These are phyloP conservation scores for Melospiza georgiana DNA, from an alignment of 2,113 vertebrate species.

Conservation along the genomic window DNA sequence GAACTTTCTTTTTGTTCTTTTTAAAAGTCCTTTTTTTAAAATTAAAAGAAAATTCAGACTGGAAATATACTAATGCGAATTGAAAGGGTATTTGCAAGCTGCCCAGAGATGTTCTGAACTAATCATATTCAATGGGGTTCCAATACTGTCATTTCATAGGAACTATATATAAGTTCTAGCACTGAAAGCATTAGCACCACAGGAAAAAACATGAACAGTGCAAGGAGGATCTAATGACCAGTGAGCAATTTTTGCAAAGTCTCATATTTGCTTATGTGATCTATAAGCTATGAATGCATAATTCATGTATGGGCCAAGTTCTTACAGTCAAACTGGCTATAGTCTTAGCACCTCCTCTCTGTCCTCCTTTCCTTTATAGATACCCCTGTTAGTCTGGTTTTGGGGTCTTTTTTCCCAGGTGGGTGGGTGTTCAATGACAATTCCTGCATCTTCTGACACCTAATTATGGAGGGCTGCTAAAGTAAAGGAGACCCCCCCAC, in stretches of 20 bases:
- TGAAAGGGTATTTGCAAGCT: constrained; percentile 63
- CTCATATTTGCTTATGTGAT: not conserved
- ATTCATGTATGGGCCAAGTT: not conserved
- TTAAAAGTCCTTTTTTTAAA: constrained; percentile 21
- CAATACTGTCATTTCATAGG: constrained; percentile 22
- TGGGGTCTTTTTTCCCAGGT: not conserved
- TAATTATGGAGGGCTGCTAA: not conserved
- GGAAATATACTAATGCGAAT: constrained; percentile 59
- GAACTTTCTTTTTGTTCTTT: constrained; percentile 61
- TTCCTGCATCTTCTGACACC: not conserved
- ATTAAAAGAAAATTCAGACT: constrained; percentile 69
- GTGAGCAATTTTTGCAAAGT: not conserved
- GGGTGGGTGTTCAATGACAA: not conserved
- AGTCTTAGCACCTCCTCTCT: not conserved
- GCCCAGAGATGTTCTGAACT: constrained; percentile 34
- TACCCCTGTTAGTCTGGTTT: not conserved
- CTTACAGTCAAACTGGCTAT: rapidly evolving
- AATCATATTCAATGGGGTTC: constrained; percentile 25
- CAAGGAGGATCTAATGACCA: not conserved
- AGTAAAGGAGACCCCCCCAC: not conserved
- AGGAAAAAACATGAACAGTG: constrained; percentile 7
- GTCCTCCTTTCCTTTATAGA: not conserved
- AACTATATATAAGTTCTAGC: not conserved
- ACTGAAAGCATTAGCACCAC: constrained; percentile 1
- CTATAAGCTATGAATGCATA: not conserved